Evolutionary conservation across 2,797 vertebrate species (phyloP).

Genomic region (Semaprochilodus insignis): DNA sequence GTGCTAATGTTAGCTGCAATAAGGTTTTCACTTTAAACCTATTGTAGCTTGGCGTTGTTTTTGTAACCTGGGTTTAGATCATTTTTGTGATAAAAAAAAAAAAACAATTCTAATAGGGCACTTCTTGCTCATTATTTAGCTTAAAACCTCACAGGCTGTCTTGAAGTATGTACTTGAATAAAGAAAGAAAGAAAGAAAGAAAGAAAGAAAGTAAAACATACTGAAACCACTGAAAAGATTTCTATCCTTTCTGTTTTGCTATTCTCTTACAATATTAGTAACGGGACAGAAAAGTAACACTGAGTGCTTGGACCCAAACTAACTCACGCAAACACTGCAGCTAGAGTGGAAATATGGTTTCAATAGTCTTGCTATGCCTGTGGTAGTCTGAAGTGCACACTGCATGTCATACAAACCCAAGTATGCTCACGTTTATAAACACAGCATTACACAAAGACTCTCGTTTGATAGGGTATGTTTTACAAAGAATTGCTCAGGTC

Average conservation of each 20-base stretch:
- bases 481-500: slow-evolving; percentile 78
- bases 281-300: slow-evolving; percentile 5
- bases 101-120: not conserved
- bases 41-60: not conserved
- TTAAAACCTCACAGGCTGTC: not conserved
- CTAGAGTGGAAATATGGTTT: slow-evolving; percentile 72
- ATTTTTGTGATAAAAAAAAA: slow-evolving; percentile 18
- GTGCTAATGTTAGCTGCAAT: slow-evolving; percentile 3
- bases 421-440: slow-evolving; percentile 78
- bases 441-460: slow-evolving; percentile 63
- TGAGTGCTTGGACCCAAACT: slow-evolving; percentile 20
- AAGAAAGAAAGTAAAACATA: not conserved
- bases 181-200: not conserved
- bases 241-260: not conserved
- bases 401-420: slow-evolving; percentile 72
- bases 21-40: slow-evolving; percentile 10
- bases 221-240: not conserved
- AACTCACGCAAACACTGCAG: slow-evolving; percentile 18
- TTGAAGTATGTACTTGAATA: not conserved
- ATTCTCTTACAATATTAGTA: slow-evolving; percentile 4
- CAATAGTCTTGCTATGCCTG: slow-evolving; percentile 70
- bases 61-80: slow-evolving; percentile 8
- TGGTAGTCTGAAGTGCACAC: slow-evolving; percentile 66
- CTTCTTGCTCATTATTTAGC: not conserved
- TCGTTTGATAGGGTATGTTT: slow-evolving; percentile 73